Base-by-base conservation (phyloP, 2,888 invertebrate genomes). In the Dasysyrphus tricinctus region DNA sequence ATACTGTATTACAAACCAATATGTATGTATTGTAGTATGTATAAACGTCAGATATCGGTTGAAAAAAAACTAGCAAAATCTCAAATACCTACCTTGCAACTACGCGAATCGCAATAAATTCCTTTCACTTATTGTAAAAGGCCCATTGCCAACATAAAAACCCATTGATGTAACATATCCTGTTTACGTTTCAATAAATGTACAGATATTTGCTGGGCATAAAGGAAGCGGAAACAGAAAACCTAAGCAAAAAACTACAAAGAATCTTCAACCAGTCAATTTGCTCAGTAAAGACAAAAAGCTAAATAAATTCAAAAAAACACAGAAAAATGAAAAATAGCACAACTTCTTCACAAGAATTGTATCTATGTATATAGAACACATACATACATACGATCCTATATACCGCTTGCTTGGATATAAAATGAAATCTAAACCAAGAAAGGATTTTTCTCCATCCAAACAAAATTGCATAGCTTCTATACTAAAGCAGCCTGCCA, bases 251-350 rank as follows among this genome's bases (percentile, higher is more conserved):
- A 24, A 24, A 24, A 24, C 67, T 80, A 65, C 75, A 79, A 75
- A 72, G 70, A 57, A 84, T 76, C 59, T 19, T 80, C 73, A 47
- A 47, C 80, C 44, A 84, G 84, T 84, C 65, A 14, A 24, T 24
- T 24, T 24, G 24, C 24, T 24, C 24, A 24, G 3, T 24, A 24
- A 2, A 24, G 24, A 24, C 24, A 24, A 24, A 24, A 24, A 24
- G 1, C 24, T 24, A 24, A 24, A 24, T 24, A 24, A 24, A 24
- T 24, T 24, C 3, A 24, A 24, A 24, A 24, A 63, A 75, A 51
- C 14, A 24, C 54, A 24, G 14, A 42, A 57, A 19, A 51, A 12
- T 12, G 9, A 49, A 79, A 44, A 80, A 74, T 34, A 75, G 65
- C 8, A 59, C 54, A 47, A 39, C 12, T 19, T 24, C 47, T 42